Evolutionary conservation across 2,797 vertebrate species (phyloP).

Genomic region (Phrynocephalus vlangalii): DNA sequence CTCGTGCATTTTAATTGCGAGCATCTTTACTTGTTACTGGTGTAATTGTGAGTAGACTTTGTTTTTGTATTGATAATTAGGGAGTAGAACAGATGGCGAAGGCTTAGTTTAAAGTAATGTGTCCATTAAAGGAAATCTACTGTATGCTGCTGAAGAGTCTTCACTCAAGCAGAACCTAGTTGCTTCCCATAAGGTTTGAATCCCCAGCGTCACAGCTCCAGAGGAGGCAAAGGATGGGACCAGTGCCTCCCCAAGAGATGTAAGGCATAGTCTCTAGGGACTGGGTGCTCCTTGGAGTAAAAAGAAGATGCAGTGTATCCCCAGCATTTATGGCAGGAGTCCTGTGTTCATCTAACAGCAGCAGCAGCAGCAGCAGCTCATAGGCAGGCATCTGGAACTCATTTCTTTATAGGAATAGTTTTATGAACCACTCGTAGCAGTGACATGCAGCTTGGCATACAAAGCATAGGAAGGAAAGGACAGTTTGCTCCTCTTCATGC

Average conservation of each 20-base stretch:
- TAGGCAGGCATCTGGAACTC: slow-evolving; percentile 12
- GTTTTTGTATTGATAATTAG: slow-evolving; percentile 81
- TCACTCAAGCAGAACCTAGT: slow-evolving; percentile 64
- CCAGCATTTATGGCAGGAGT: background rate
- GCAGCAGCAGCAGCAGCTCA: background rate
- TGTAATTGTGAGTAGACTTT: slow-evolving; percentile 80
- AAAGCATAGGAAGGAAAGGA: background rate
- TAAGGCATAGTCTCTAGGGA: fast-evolving
- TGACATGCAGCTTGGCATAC: background rate
- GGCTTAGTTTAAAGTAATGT: slow-evolving; percentile 80
- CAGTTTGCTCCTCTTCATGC: background rate
- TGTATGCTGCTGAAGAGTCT: slow-evolving; percentile 74
- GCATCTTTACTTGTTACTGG: slow-evolving; percentile 77
- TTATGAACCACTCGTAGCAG: background rate
- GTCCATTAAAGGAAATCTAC: slow-evolving; percentile 80
- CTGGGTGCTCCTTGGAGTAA: background rate
- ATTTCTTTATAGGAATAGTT: slow-evolving; percentile 8
- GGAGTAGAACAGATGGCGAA: slow-evolving; percentile 76
- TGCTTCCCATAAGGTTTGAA: background rate
- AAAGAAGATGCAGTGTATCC: background rate
- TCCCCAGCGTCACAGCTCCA: slow-evolving; percentile 27
- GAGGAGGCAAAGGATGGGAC: fast-evolving
- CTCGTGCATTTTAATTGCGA: slow-evolving; percentile 77
- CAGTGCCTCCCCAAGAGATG: fast-evolving
- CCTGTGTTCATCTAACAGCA: background rate